Base-by-base conservation (phyloP, 2,113 vertebrate species). In the Seriola rivoliana region DNA sequence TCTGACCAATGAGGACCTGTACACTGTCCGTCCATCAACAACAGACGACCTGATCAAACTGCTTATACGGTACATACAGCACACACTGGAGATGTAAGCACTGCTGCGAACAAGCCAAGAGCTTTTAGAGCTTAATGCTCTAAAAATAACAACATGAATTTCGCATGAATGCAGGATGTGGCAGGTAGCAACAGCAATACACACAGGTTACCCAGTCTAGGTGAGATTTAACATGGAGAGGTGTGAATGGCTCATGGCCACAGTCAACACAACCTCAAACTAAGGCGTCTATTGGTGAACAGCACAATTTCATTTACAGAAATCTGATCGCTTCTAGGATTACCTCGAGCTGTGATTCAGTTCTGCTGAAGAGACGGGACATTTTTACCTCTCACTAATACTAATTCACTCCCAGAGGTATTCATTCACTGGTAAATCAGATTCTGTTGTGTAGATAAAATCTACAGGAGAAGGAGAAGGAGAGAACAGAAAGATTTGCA, bases 141-240 rank as follows among this genome's bases (percentile, higher is more conserved):
- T 82, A 80, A 85, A 90, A 85, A 80, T 62, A 83, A 81, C 40
- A 19, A 36, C 48, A 75, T 64, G 38, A 63, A 59, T 63, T 70
- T 78, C 65, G 68, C 58, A 84, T 44, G 52, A 76, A 65, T 3
- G 8, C 55, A 78, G 65, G 69, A 78, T 58, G 32, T 52, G 48
- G 32, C 42, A 80, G 63, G 44, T 25, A 64, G n/a, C 25, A 36
- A 21, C 4, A 62, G 36, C 10, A 14, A 40, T 52, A 57, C 19
- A 68, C 10, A 46, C 7, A 38, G 2, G 48, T 23, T 12, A 80
- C 9, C 6, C 5, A 8, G 25, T 23, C 6, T 2, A 34, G 11
- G 4, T n/a, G 21, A 11, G 0, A 0, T 59, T 11, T 2, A 1
- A 3, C 9, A 17, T 29, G 4, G 19, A 46, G 59, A 58, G 21